A percentile compares a stretch with the other conserved stretches of the same genome.
These are phyloP conservation scores for Lucilia cuprina DNA, from an alignment of 1,140 invertebrate species.

Conservation along the genomic window DNA sequence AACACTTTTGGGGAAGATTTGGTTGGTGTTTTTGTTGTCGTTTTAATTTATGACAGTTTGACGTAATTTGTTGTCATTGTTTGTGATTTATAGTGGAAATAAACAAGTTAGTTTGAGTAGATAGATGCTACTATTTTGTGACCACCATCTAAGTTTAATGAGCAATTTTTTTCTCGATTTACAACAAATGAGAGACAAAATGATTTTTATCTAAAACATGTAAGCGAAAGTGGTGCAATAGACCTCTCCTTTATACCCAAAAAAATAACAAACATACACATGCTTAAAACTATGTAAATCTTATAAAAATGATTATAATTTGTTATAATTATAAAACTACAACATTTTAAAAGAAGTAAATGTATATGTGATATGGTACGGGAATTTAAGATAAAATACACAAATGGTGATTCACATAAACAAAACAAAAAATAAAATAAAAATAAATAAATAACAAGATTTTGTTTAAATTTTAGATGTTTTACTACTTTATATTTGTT, in stretches of 20 bases:
- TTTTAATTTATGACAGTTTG: constrained; percentile 22
- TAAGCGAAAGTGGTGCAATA: constrained; percentile 32
- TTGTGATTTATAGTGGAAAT: constrained; percentile 12
- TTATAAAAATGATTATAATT: constrained; percentile 16
- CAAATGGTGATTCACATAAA: neutral
- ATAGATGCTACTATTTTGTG: neutral
- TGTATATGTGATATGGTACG: neutral
- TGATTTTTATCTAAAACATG: neutral
- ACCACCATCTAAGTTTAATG: constrained; percentile 21
- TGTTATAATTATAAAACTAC: constrained; percentile 13
- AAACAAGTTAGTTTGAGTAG: neutral
- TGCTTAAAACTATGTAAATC: neutral
- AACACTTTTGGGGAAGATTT: neutral
- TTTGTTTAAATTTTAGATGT: no score
- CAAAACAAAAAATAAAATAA: neutral
- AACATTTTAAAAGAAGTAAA: neutral
- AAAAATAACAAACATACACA: neutral
- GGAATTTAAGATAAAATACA: neutral
- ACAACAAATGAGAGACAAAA: neutral
- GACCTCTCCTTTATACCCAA: no score
- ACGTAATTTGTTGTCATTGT: constrained; percentile 26
- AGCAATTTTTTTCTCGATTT: neutral
- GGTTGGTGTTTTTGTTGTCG: neutral
- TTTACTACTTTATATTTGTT: no score
- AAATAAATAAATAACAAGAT: no score